These are phyloP conservation scores for Drosophila yakuba DNA, from an alignment of 1,140 invertebrate species.

Conservation along the genomic window DNA sequence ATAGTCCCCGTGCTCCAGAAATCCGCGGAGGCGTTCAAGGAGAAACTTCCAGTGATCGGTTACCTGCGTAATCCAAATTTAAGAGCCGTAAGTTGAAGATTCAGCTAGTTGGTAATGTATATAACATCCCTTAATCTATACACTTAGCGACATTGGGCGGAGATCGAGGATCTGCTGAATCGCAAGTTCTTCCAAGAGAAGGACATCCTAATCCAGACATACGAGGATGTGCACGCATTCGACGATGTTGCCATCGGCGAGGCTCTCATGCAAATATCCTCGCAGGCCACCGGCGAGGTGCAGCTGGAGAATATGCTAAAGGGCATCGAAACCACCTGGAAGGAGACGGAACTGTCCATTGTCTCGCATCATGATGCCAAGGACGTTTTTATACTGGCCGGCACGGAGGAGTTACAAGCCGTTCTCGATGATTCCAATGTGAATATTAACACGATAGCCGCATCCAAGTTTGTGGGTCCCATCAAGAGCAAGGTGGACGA, in stretches of 20 bases:
- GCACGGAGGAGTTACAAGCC: slow-evolving; percentile 92
- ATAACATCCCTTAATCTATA: background rate
- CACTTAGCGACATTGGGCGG: slow-evolving; percentile 90
- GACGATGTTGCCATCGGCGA: slow-evolving; percentile 86
- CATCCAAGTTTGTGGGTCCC: slow-evolving; percentile 92
- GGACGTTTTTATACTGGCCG: slow-evolving; percentile 92
- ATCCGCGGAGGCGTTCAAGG: slow-evolving; percentile 91
- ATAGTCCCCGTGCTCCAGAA: slow-evolving; percentile 90
- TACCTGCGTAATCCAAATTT: slow-evolving; percentile 78
- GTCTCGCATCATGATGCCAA: slow-evolving; percentile 91
- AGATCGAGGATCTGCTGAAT: slow-evolving; percentile 90
- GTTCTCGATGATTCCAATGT: slow-evolving; percentile 94
- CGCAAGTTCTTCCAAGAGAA: slow-evolving; percentile 90
- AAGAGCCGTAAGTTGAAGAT: slow-evolving; percentile 50
- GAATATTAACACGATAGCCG: slow-evolving; percentile 93
- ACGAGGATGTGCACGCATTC: slow-evolving; percentile 91
- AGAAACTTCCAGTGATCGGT: slow-evolving; percentile 86
- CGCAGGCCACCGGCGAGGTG: slow-evolving; percentile 93
- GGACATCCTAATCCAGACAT: slow-evolving; percentile 87
- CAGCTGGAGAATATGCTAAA: slow-evolving; percentile 91
- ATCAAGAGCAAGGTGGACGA: slow-evolving; percentile 93
- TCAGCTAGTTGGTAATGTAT: background rate
- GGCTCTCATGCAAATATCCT: slow-evolving; percentile 92
- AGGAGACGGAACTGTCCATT: slow-evolving; percentile 90
- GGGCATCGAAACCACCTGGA: slow-evolving; percentile 94